phyloP scores from a whole-genome alignment of 2,113 vertebrate species.

The Himantopus leucocephalus region DNA sequence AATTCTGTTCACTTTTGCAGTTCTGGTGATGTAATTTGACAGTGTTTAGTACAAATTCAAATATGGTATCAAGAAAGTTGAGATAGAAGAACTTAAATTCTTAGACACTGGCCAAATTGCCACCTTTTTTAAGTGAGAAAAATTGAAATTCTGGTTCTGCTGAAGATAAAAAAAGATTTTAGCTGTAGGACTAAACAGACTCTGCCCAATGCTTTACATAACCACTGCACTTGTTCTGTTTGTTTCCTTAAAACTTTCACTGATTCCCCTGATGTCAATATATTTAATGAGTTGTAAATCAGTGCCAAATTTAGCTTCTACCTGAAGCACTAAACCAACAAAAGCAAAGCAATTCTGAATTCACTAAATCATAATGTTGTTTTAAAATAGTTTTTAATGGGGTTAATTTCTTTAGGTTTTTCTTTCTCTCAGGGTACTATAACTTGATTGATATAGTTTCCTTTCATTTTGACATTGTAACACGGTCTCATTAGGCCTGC shows the following conservation, averaged over 20 bases:
- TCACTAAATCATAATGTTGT: slow-evolving; percentile 66
- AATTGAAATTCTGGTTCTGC: background rate
- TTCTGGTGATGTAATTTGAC: background rate
- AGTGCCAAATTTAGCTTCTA: slow-evolving; percentile 52
- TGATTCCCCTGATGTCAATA: slow-evolving; percentile 43
- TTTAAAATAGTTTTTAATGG: slow-evolving; percentile 61
- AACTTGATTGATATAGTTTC: slow-evolving; percentile 68
- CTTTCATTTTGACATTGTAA: slow-evolving; percentile 72
- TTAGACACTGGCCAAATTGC: background rate
- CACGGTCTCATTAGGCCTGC: slow-evolving; percentile 67
- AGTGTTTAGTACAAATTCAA: background rate
- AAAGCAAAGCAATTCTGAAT: slow-evolving; percentile 49
- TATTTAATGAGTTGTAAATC: slow-evolving; percentile 53
- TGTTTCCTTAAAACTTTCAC: slow-evolving; percentile 5
- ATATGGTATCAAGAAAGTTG: background rate
- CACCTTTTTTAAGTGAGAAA: background rate
- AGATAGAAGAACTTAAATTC: background rate
- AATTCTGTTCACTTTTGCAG: background rate
- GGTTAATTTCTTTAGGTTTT: slow-evolving; percentile 62
- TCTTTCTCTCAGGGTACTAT: slow-evolving; percentile 54
- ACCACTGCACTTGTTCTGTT: background rate
- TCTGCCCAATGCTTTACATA: background rate
- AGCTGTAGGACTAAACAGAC: background rate
- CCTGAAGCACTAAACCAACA: slow-evolving; percentile 55
- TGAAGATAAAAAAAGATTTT: background rate